These are phyloP conservation scores for Crossaster papposus DNA, from an alignment of 53 echinoderm and acorn worm genomes.

Conservation along the genomic window DNA sequence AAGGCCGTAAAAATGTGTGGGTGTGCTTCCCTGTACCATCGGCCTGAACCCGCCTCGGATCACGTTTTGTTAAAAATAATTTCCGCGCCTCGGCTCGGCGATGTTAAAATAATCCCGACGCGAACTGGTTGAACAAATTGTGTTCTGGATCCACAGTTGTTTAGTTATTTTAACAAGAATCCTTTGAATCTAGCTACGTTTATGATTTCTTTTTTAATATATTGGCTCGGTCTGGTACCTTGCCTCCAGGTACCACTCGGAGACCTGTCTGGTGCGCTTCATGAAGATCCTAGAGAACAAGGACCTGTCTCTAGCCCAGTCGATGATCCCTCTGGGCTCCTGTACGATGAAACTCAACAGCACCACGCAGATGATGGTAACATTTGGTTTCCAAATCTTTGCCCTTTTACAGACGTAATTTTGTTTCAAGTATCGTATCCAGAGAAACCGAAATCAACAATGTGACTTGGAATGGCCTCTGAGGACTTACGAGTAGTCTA, in stretches of 20 bases:
- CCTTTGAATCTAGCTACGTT: neutral
- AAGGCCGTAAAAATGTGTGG: too few species aligned
- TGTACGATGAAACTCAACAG: constrained; percentile 99
- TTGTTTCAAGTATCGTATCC: too few species aligned
- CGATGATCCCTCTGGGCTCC: constrained; percentile 98
- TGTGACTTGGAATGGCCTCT: too few species aligned
- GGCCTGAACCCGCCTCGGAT: too few species aligned
- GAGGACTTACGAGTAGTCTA: too few species aligned
- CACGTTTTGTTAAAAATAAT: too few species aligned
- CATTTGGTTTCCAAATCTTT: neutral
- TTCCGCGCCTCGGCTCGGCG: too few species aligned
- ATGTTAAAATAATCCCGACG: too few species aligned
- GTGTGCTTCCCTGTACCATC: too few species aligned
- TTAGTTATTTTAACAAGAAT: neutral
- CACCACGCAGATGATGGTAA: constrained; percentile 93
- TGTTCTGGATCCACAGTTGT: neutral
- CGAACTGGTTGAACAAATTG: too few species aligned
- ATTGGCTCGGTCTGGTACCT: neutral
- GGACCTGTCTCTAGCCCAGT: constrained; percentile 91
- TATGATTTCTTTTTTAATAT: neutral
- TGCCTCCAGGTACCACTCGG: constrained; percentile 85
- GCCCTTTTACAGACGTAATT: too few species aligned
- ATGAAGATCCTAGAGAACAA: constrained; percentile 97
- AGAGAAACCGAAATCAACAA: too few species aligned
- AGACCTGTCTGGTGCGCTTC: constrained; percentile 84